phyloP scores from a whole-genome alignment of 2,797 vertebrate genomes.

The Natrix natrix region DNA sequence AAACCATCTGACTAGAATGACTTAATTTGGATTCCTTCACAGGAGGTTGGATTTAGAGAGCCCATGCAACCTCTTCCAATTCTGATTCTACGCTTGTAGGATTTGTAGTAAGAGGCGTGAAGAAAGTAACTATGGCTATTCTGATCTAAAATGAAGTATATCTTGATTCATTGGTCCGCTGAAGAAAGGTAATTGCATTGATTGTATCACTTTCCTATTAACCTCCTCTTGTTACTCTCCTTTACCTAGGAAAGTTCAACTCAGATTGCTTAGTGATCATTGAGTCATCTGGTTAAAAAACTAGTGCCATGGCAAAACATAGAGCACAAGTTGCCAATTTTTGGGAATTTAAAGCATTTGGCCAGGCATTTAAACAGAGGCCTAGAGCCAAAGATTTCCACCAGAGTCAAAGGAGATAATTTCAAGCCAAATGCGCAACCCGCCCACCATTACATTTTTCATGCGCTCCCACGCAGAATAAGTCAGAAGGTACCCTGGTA shows the following conservation, averaged over 20 bases:
- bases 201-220: background rate
- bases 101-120: background rate
- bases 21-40: background rate
- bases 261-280: background rate
- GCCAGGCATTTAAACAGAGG: background rate
- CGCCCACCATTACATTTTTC: background rate
- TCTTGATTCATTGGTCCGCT: background rate
- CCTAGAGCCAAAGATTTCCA: constrained; percentile 5
- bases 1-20: background rate
- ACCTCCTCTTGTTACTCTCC: background rate
- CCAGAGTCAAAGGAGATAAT: constrained; percentile 28
- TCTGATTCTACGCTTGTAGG: background rate
- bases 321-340: background rate
- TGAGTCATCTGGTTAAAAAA: background rate
- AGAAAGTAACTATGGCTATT: background rate
- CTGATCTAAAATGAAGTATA: background rate
- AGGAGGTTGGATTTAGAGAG: background rate
- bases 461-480: background rate
- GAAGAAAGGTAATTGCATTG: background rate
- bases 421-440: background rate
- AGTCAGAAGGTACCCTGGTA: background rate
- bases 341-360: constrained; percentile 4
- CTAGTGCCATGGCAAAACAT: background rate
- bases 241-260: background rate
- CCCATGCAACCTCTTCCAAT: background rate